A percentile compares a stretch with the other conserved stretches of the same genome.
phyloP scores from a whole-genome alignment of 1,140 invertebrate species.

The Trichonephila clavata region DNA sequence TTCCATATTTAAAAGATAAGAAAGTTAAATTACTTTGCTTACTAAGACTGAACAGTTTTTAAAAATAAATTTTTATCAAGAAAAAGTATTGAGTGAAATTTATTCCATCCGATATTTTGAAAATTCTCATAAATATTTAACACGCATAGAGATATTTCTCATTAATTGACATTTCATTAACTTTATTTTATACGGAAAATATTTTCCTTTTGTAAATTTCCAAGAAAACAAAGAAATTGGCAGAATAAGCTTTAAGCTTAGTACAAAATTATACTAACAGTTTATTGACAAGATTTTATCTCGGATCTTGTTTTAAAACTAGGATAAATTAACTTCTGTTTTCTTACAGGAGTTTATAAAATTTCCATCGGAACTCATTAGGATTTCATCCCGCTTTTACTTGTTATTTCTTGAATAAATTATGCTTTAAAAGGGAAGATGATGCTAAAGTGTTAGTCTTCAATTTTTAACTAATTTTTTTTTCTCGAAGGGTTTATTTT shows the following conservation, averaged over 20 bases:
- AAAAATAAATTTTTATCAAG: too few species aligned
- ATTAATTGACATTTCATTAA: neutral
- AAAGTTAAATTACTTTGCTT: too few species aligned
- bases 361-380: neutral
- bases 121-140: conserved; percentile 3
- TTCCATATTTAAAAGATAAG: too few species aligned
- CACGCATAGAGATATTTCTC: neutral
- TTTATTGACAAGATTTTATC: neutral
- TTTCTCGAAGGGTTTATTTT: too few species aligned
- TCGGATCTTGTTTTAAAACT: neutral
- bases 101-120: neutral
- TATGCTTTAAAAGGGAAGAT: too few species aligned
- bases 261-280: neutral
- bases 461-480: too few species aligned
- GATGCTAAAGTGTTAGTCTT: too few species aligned
- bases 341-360: neutral
- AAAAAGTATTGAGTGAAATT: neutral
- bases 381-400: too few species aligned
- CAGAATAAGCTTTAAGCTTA: neutral
- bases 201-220: neutral
- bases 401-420: too few species aligned
- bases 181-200: neutral
- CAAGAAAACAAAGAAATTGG: neutral
- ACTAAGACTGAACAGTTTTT: too few species aligned
- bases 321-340: neutral